Conservation (phyloP, 2,113 vertebrate species). For the Holacanthus passer region DNA sequence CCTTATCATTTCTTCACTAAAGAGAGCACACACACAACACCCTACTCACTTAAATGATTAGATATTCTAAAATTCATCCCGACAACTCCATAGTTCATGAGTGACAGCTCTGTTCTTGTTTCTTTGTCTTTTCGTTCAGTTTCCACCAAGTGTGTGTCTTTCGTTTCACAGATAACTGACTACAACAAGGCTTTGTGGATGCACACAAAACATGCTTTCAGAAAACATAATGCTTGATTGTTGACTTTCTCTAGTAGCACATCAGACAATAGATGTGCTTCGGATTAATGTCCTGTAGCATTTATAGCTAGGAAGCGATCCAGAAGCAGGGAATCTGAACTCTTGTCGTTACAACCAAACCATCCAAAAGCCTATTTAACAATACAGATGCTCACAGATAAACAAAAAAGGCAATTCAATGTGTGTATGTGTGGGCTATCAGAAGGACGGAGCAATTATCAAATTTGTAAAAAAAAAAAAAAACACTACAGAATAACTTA, state of each 20-base stretch:
- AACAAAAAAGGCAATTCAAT: not conserved
- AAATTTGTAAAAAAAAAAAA: slow-evolving; percentile 14
- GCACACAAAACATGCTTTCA: slow-evolving; percentile 90
- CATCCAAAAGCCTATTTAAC: slow-evolving; percentile 23
- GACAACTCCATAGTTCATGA: slow-evolving; percentile 60
- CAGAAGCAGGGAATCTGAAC: slow-evolving; percentile 57
- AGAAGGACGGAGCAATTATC: not conserved
- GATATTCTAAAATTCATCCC: slow-evolving; percentile 56
- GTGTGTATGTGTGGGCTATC: not conserved
- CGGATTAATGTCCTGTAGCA: slow-evolving; percentile 71
- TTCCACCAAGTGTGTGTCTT: slow-evolving; percentile 88
- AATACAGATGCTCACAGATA: slow-evolving; percentile 28
- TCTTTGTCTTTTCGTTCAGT: slow-evolving; percentile 88
- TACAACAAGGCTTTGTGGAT: slow-evolving; percentile 92
- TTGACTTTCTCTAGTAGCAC: slow-evolving; percentile 88
- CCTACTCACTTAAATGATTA: slow-evolving; percentile 34
- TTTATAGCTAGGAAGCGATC: slow-evolving; percentile 73
- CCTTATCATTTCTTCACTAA: slow-evolving; percentile 28
- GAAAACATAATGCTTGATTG: slow-evolving; percentile 89
- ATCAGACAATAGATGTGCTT: slow-evolving; percentile 82
- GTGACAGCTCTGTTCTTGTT: slow-evolving; percentile 85
- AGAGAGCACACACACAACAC: not conserved
- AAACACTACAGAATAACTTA: not conserved
- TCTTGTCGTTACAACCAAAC: slow-evolving; percentile 43
- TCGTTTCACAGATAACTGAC: slow-evolving; percentile 87